Evolutionary conservation across 2,797 vertebrate species (phyloP).

Genomic region (Phalloptychus januarius): DNA sequence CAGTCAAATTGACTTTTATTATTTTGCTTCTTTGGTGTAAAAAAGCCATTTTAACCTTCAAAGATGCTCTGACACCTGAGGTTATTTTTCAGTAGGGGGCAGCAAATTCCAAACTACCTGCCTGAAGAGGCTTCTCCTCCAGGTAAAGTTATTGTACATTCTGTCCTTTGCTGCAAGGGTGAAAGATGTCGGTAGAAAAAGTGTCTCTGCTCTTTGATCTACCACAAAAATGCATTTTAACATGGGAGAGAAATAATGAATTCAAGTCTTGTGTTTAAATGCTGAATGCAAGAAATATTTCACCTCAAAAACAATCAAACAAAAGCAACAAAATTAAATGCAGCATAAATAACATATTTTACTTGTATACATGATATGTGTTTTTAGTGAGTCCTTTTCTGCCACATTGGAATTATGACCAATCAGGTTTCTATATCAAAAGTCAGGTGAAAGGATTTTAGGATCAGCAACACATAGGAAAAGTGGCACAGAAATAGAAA

Average conservation of each 20-base stretch:
- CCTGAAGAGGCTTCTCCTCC: conserved; percentile 23
- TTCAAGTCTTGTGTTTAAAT: conserved; percentile 6
- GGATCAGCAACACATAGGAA: not conserved
- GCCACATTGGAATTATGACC: not conserved
- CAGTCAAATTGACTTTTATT: conserved; percentile 6
- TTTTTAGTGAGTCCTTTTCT: not conserved
- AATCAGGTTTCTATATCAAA: not conserved
- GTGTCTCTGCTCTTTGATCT: not conserved
- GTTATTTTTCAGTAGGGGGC: conserved; percentile 72
- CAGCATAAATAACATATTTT: not conserved
- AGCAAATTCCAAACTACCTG: conserved; percentile 68
- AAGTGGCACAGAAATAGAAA: conserved; percentile 18
- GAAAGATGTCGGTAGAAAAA: not conserved
- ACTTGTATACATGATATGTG: not conserved
- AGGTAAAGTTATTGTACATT: conserved; percentile 25
- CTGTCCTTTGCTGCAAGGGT: conserved; percentile 6
- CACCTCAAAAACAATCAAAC: conserved; percentile 8
- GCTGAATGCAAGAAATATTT: conserved; percentile 11
- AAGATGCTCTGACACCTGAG: conserved; percentile 27
- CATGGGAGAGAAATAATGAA: not conserved
- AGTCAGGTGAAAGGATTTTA: not conserved
- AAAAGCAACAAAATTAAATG: not conserved
- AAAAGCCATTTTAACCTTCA: conserved; percentile 14
- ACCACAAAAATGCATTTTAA: not conserved
- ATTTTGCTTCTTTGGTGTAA: conserved; percentile 11